Percentiles rank a stretch among this genome's conserved stretches.
These are phyloP conservation scores for Solenopsis invicta DNA, from an alignment of 1,140 invertebrate genomes.

Conservation along the genomic window DNA sequence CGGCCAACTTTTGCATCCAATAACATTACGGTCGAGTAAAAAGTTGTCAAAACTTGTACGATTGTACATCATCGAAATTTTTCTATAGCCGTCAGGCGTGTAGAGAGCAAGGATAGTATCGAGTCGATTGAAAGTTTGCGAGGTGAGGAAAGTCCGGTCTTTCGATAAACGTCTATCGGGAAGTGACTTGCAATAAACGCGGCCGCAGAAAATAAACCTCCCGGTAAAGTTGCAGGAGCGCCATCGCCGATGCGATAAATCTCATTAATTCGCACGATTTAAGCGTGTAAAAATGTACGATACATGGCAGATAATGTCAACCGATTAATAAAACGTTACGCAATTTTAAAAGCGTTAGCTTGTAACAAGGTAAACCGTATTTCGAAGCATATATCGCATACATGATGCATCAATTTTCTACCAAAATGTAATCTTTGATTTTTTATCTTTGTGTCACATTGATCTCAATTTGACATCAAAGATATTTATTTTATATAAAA, in stretches of 20 bases:
- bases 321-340: not conserved
- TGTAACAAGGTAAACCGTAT: not conserved
- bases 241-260: constrained; percentile 39
- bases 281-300: not conserved
- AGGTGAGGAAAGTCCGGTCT: constrained; percentile 56
- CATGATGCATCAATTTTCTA: not conserved
- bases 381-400: not conserved
- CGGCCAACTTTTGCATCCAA: not conserved
- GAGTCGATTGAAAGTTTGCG: constrained; percentile 67
- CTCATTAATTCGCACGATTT: constrained; percentile 56
- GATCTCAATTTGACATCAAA: constrained; percentile 2
- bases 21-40: not conserved
- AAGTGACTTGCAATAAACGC: constrained; percentile 58
- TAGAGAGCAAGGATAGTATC: constrained; percentile 44
- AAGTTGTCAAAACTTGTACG: constrained; percentile 36
- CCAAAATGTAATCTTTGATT: not conserved
- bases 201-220: constrained; percentile 39
- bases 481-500: constrained; percentile 18
- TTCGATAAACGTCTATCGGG: constrained; percentile 59
- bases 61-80: constrained; percentile 24
- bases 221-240: constrained; percentile 28
- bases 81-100: constrained; percentile 3
- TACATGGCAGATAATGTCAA: not conserved
- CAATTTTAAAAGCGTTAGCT: not conserved
- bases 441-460: not conserved